Evolutionary conservation across 37 sponge, comb jelly and placozoan genomes (phyloP), one percentile per base, ranked within the genome.

Genomic region (Trichoplax adhaerens): DNA sequence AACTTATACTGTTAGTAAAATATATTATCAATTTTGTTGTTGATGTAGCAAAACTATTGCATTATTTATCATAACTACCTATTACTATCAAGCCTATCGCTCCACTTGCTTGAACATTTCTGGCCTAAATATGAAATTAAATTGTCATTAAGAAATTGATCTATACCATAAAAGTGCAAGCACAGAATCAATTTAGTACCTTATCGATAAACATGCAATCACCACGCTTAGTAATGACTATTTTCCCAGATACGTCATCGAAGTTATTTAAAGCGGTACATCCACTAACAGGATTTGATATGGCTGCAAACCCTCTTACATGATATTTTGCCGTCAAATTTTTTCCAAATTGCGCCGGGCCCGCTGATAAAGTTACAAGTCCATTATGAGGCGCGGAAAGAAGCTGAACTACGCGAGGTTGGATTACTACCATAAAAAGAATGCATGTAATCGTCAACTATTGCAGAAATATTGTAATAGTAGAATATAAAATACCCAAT

Each of bases 121-220:
- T 79, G 3, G 77, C 79, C 85, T 84, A 58, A 2, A 56, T 48
- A 57, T 10, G n/a, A 57, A 50, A 10, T 12, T 60, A 60, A 10
- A 12, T 60, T 60, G 62, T 60, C 62, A 12, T 60, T 60, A 12
- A 12, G 62, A 10, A 60, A 10, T 12, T 60, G 12, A 71, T 50
- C 68, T 54, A 65, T 48, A 76, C 68, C 67, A 74, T 54, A 65
- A 7, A 60, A 5, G 3, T 50, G 6, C 56, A 49, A 6, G 50
- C 58, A 54, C 65, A 54, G 4, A 12, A 47, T 52, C 66, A 5
- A 62, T 54, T 8, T 50, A 68, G 6, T 8, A 88, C 94, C 87
- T 94, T 94, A 29, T 81, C 70, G 49, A 91, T 68, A 77, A 95
- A 95, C 74, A 86, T 77, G 66, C 95, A 94, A 3, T 81, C 84